Base-by-base conservation (phyloP, 2,113 vertebrate genomes). In the Spilogale gracilis region DNA sequence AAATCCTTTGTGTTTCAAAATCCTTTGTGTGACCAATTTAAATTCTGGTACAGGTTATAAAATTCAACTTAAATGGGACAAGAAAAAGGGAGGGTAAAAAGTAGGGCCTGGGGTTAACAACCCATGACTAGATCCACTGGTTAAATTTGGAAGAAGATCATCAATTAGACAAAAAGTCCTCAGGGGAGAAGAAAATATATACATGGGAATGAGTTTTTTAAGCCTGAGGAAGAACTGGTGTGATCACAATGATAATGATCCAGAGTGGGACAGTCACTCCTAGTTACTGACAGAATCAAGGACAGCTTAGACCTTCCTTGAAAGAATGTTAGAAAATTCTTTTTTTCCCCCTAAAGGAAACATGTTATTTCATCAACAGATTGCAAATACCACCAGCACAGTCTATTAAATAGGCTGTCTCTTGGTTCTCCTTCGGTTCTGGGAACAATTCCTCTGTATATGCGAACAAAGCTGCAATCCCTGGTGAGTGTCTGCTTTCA, bases 391-490 rank as follows among this genome's bases (percentile, higher is more conserved):
- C 56, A 16, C 84, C 96, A 97, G 60, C 87, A 76, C 65, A 96
- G 90, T 58, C 96, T 97, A 96, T 97, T 97, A 97, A 93, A 97
- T 88, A 84, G 76, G 88, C 93, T 94, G 20, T 97, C 48, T 81
- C 95, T 79, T 87, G 90, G 94, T 86, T 96, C 10, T 54, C 80
- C 32, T 97, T 93, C 95, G 97, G 96, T 89, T 93, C 74, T 89
- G 76, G 12, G 89, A 88, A 76, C 96, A 97, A 80, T 81, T 97
- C 94, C 94, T 96, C 52, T 71, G 56, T 96, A 43, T 12, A 1
- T 71, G 90, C 98, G 84, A 98, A 98, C 50, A 97, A 80, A 97
- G 86, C 74, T 12, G 13, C 60, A 43, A 3, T 94, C 56, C 54
- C 38, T 82, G 30, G 23, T 1, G 0, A 74, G 27, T 92, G 45